Evolutionary conservation across 2,888 invertebrate species (phyloP).

Genomic region (Brenthis ino): DNA sequence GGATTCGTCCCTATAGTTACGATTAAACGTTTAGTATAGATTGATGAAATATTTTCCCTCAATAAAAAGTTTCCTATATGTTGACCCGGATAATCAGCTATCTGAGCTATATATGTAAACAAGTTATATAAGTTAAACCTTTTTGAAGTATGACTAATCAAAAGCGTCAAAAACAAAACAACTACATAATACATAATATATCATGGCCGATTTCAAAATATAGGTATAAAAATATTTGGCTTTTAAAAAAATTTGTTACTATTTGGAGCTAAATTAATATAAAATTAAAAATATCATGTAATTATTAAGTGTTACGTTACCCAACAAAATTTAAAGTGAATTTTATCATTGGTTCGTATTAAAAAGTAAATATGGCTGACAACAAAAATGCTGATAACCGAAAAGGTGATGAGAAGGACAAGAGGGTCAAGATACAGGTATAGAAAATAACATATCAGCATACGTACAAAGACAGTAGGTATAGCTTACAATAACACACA

Average conservation of each 20-base stretch:
- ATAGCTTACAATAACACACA: too few species aligned
- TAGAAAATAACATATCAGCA: neutral
- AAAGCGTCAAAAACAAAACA: neutral
- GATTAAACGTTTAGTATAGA: too few species aligned
- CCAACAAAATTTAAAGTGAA: constrained; percentile 18
- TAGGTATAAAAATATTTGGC: too few species aligned
- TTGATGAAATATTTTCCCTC: too few species aligned
- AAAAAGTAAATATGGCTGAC: constrained; percentile 52
- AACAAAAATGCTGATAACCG: constrained; percentile 35
- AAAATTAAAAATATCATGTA: constrained; percentile 29
- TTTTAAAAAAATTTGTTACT: too few species aligned
- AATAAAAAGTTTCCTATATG: too few species aligned
- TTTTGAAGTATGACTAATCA: neutral
- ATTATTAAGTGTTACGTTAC: constrained; percentile 5
- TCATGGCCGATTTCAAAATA: neutral
- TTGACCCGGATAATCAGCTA: too few species aligned
- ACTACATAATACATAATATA: neutral
- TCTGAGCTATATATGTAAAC: too few species aligned
- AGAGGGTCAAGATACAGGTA: constrained; percentile 69
- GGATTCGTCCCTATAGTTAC: too few species aligned
- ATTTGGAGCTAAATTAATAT: constrained; percentile 24
- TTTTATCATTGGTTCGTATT: neutral
- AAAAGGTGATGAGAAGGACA: constrained; percentile 58
- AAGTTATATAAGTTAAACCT: too few species aligned
- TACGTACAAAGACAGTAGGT: too few species aligned